phyloP scores from a whole-genome alignment of 2,797 vertebrate genomes.

The Amblyopsis hoosieri region DNA sequence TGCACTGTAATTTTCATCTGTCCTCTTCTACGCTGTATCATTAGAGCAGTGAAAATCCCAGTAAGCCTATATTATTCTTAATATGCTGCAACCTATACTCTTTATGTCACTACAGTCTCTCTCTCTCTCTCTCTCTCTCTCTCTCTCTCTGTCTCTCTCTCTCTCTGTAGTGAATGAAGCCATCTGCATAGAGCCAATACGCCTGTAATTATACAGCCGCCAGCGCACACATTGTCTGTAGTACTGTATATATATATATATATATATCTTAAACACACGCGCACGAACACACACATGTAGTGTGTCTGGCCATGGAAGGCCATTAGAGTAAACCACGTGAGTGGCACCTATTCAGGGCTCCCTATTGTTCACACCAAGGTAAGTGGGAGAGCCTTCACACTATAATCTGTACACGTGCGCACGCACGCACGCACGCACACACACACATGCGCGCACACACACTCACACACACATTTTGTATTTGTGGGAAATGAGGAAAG shows the following conservation, averaged over 20 bases:
- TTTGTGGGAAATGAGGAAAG: slow-evolving; percentile 57
- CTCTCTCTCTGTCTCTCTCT: slow-evolving; percentile 46
- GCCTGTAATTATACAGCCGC: slow-evolving; percentile 79
- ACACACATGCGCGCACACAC: slow-evolving; percentile 4
- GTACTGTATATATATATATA: slow-evolving; percentile 52
- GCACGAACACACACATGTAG: slow-evolving; percentile 25
- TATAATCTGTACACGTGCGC: slow-evolving; percentile 67
- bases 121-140: slow-evolving; percentile 44
- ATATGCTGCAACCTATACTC: slow-evolving; percentile 73
- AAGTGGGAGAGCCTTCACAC: slow-evolving; percentile 79
- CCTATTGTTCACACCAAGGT: slow-evolving; percentile 82
- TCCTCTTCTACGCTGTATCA: slow-evolving; percentile 33
- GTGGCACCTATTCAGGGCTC: slow-evolving; percentile 74
- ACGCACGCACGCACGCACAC: slow-evolving; percentile 28
- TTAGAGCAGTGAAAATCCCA: slow-evolving; percentile 34
- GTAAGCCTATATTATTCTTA: slow-evolving; percentile 67
- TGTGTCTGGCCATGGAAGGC: slow-evolving; percentile 72
- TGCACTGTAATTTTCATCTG: slow-evolving; percentile 59
- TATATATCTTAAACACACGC: slow-evolving; percentile 8
- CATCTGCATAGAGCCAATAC: slow-evolving; percentile 81
- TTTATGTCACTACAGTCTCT: slow-evolving; percentile 71
- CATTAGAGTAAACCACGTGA: slow-evolving; percentile 81
- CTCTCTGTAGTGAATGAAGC: slow-evolving; percentile 72
- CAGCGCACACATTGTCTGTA: slow-evolving; percentile 72
- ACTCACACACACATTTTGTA: background rate